Evolutionary conservation across 2,888 invertebrate genomes (phyloP).

Genomic region (Prenolepis imparis): DNA sequence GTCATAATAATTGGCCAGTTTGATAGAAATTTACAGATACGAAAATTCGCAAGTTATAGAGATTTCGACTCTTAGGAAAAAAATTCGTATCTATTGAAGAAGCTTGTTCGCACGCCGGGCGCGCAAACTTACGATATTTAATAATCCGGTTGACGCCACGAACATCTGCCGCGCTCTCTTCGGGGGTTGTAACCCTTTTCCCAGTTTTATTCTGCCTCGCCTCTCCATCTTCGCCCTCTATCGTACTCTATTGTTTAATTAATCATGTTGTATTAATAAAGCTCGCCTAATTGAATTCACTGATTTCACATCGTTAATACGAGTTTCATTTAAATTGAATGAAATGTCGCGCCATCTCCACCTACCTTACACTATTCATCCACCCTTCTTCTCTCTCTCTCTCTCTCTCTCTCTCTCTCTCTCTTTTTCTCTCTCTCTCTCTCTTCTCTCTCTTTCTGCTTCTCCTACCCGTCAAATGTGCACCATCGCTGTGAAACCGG

Average conservation of each 20-base stretch:
- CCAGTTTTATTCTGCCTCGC: slow-evolving; percentile 61
- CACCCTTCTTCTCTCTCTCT: slow-evolving; percentile 54
- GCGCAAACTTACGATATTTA: slow-evolving; percentile 82
- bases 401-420: slow-evolving; percentile 50
- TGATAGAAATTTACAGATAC: neutral
- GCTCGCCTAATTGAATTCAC: slow-evolving; percentile 83
- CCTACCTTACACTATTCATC: slow-evolving; percentile 57
- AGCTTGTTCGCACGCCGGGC: slow-evolving; percentile 56
- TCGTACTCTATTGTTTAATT: slow-evolving; percentile 81
- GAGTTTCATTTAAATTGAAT: slow-evolving; percentile 84
- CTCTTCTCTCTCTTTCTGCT: slow-evolving; percentile 41
- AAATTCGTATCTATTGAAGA: slow-evolving; percentile 8
- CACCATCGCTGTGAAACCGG: slow-evolving; percentile 76
- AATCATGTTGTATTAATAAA: slow-evolving; percentile 85
- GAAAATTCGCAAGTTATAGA: neutral
- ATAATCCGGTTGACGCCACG: slow-evolving; percentile 84
- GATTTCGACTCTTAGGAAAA: neutral
- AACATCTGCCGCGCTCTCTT: slow-evolving; percentile 83
- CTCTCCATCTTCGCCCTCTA: slow-evolving; percentile 30
- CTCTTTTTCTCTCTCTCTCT: slow-evolving; percentile 49
- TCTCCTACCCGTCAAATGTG: slow-evolving; percentile 63
- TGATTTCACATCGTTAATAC: slow-evolving; percentile 83
- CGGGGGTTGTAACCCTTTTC: slow-evolving; percentile 75
- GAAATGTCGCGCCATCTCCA: slow-evolving; percentile 75
- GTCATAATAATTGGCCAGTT: neutral